Percentiles rank a stretch among this genome's conserved stretches.
These are phyloP conservation scores for Andrena hattorfiana DNA, from an alignment of 2,888 invertebrate genomes.

Conservation along the genomic window DNA sequence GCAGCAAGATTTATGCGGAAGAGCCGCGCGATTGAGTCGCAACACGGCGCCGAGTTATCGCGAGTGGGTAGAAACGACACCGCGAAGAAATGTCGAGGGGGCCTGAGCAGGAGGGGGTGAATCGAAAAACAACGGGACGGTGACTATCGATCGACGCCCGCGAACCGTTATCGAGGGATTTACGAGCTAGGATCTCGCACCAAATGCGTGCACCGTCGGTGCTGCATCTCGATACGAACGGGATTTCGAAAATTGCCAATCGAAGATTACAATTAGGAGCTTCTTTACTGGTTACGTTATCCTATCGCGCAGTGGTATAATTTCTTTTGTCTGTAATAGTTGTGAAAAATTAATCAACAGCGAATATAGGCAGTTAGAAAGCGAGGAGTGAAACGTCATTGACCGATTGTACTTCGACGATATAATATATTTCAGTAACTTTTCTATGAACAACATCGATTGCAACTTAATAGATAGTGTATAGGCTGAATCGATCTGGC, in stretches of 20 bases:
- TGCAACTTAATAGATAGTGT: too few relatives aligned
- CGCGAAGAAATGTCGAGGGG: conserved; percentile 56
- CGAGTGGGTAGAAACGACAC: conserved; percentile 82
- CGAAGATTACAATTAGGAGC: neutral
- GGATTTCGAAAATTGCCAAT: neutral
- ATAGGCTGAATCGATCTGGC: too few relatives aligned
- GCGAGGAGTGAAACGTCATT: too few relatives aligned
- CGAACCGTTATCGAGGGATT: conserved; percentile 57
- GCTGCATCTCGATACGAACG: neutral
- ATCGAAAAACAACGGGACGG: conserved; percentile 57
- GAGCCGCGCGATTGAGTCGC: conserved; percentile 84
- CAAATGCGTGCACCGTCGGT: neutral
- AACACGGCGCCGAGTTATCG: conserved; percentile 85
- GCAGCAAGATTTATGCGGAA: conserved; percentile 84
- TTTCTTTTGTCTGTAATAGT: too few relatives aligned
- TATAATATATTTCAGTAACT: too few relatives aligned
- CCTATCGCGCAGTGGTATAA: too few relatives aligned
- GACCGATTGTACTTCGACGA: too few relatives aligned
- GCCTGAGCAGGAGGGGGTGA: conserved; percentile 29
- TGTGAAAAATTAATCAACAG: too few relatives aligned
- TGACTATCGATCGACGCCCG: conserved; percentile 66
- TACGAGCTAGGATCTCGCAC: conserved; percentile 34
- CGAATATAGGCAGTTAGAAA: too few relatives aligned
- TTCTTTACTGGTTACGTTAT: too few relatives aligned
- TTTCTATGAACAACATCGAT: too few relatives aligned